Evolutionary conservation across 37 sponge, comb jelly and placozoan species (phyloP), one percentile per base, ranked within the genome.

Genomic region (Chondrosia reniformis): DNA sequence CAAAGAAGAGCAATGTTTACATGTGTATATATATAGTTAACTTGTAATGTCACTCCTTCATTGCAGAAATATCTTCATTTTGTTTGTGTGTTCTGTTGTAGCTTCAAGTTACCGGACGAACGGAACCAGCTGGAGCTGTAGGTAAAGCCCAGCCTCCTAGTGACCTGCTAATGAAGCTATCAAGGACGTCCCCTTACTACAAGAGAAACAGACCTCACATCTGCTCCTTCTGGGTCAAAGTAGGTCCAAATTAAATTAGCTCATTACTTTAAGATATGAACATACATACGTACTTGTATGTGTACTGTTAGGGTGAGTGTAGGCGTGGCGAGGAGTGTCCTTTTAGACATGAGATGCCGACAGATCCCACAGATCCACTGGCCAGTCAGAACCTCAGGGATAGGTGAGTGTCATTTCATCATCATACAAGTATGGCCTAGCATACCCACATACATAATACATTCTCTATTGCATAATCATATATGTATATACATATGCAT

Each of bases 171-270:
- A 80, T 97, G 84, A 92, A 87, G 83, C 67, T 98, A 28, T 84
- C 96, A 6, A 79, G 99, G 44, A 91, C 96, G 28, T 86, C 91
- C 9, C 99, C 99, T 0, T 98, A 98, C 86, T 98, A 98, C 86
- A 95, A 98, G 81, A 81, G 99, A 49, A 98, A 98, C 80, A 44
- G 92, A 78, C 96, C 99, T 0, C 99, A 98, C 83, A 90, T 98
- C 65, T 98, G 99, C 83, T 98, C 99, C 49, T 98, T 98, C 83
- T 98, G 99, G 79, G 33, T 58, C 33, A 71, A 46, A 33, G 58
- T 30, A 46, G 2, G 49, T 13, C 74, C 21, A 36, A 49, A 49
- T 49, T 15, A 10, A 15, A 19, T 15, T 49, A 49, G 15, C 15
- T 49, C 15, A 19, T 15, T 49, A 15, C 52, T 15, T 49, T 10